A percentile compares a stretch with the other conserved stretches of the same genome.
These are phyloP conservation scores for Eucriotettix oculatus DNA, from an alignment of 2,888 invertebrate species.

Conservation along the genomic window DNA sequence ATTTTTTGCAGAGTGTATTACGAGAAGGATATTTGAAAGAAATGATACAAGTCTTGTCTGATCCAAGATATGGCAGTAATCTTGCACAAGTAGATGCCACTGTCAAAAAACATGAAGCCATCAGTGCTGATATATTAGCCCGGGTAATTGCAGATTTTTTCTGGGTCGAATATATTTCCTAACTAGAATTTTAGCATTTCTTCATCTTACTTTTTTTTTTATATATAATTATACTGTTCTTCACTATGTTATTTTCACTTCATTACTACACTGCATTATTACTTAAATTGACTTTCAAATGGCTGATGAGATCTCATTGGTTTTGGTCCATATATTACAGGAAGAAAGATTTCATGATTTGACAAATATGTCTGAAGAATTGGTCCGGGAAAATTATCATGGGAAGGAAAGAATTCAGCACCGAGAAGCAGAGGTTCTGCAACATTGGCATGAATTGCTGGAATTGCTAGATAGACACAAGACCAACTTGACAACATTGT, in stretches of 20 bases:
- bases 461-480: conserved; percentile 71
- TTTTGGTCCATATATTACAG: conserved; percentile 20
- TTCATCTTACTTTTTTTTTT: neutral
- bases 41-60: conserved; percentile 89
- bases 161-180: neutral
- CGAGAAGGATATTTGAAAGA: conserved; percentile 92
- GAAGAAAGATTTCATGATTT: conserved; percentile 90
- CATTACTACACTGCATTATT: neutral
- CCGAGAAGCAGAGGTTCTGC: conserved; percentile 60
- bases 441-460: conserved; percentile 75
- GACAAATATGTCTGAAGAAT: conserved; percentile 81
- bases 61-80: conserved; percentile 80
- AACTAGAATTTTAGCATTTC: neutral
- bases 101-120: conserved; percentile 95
- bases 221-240: conserved; percentile 21
- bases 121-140: conserved; percentile 89
- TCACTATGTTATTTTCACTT: neutral
- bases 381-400: conserved; percentile 83
- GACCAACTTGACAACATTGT: conserved; percentile 56
- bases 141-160: conserved; percentile 30
- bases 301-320: too few relatives aligned
- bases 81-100: conserved; percentile 91
- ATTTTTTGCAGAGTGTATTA: conserved; percentile 49
- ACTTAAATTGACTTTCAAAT: too few relatives aligned
- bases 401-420: conserved; percentile 60